A percentile compares a stretch with the other conserved stretches of the same genome.
phyloP scores from a whole-genome alignment of 2,113 vertebrate species.

The Ophiodon elongatus region DNA sequence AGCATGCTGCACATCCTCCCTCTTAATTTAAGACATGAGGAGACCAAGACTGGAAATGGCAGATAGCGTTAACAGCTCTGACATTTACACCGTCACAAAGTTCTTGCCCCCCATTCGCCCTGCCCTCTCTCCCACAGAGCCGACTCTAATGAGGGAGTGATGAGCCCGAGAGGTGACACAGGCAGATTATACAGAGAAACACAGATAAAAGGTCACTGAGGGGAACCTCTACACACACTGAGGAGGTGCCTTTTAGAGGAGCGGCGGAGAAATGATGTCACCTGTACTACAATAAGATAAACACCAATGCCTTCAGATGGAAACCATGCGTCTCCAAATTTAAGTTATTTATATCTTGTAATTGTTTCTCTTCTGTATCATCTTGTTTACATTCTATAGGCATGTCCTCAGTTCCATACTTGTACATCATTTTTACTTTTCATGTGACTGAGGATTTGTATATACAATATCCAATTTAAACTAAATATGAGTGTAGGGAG shows the following conservation, averaged over 20 bases:
- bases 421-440: too few species aligned
- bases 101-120: slow-evolving; percentile 17
- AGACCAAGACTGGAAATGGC: slow-evolving; percentile 22
- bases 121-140: slow-evolving; percentile 47
- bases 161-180: slow-evolving; percentile 34
- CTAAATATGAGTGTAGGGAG: too few species aligned
- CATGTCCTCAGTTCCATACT: too few species aligned
- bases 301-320: neutral
- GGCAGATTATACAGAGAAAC: slow-evolving; percentile 33
- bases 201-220: slow-evolving; percentile 13
- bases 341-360: neutral
- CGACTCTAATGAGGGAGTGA: slow-evolving; percentile 48
- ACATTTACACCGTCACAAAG: slow-evolving; percentile 69
- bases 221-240: neutral
- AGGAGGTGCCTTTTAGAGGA: neutral
- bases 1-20: slow-evolving; percentile 30
- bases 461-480: too few species aligned
- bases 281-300: neutral
- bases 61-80: slow-evolving; percentile 44
- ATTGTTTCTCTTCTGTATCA: too few species aligned
- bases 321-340: neutral
- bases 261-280: neutral
- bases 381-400: too few species aligned
- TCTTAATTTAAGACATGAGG: slow-evolving; percentile 34
- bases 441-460: too few species aligned